A percentile compares a stretch with the other conserved stretches of the same genome.
Evolutionary conservation across 2,797 vertebrate species (phyloP).

Genomic region (Urosaurus nigricauda): DNA sequence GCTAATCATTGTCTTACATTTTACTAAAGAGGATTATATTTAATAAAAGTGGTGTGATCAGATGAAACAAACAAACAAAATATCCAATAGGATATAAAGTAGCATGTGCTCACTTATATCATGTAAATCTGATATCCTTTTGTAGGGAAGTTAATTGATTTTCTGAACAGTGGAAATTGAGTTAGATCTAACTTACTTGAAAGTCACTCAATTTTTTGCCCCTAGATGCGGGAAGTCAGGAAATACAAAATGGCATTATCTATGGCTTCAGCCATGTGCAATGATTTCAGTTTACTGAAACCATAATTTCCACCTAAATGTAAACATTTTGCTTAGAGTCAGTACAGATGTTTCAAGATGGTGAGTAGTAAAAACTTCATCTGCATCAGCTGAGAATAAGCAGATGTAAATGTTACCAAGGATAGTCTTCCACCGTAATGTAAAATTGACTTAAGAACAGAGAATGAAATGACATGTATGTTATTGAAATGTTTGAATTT

Average conservation of each 20-base stretch:
- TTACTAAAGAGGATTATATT: neutral
- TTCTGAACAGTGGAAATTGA: conserved; percentile 8
- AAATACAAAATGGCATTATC: neutral
- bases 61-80: conserved; percentile 1
- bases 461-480: neutral
- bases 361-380: neutral
- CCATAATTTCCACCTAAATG: neutral
- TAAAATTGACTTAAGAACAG: neutral
- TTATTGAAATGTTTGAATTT: neutral
- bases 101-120: neutral
- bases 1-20: neutral
- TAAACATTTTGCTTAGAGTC: neutral
- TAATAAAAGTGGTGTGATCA: neutral
- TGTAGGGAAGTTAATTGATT: neutral
- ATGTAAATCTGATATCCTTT: neutral
- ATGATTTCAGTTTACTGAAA: neutral
- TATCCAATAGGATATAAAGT: neutral
- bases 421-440: neutral
- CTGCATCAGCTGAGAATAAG: neutral
- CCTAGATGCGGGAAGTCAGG: neutral
- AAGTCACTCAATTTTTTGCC: neutral
- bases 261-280: neutral
- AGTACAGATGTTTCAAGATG: neutral
- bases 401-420: neutral
- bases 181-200: neutral